Evolutionary conservation across 2,797 vertebrate species (phyloP), one percentile per base, ranked within the genome.

Genomic region (Chrysocyon brachyurus): DNA sequence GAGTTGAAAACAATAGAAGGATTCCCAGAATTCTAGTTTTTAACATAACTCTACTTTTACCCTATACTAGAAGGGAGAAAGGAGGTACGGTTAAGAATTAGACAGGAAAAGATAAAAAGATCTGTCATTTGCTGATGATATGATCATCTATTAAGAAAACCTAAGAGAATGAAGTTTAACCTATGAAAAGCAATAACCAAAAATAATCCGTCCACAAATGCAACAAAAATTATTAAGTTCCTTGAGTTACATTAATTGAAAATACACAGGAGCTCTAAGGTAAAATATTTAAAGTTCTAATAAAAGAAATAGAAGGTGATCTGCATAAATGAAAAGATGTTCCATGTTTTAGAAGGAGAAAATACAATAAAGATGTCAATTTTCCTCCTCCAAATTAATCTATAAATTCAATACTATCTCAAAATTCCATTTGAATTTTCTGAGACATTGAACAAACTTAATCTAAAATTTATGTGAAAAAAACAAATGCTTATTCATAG

Each of bases 381-480:
- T 90, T 90, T n/a, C 31, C 28, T 64, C 84, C 19, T 64, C 84
- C 19, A 87, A 85, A 85, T 70, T 89, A 86, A 95, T 28, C 56
- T 36, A 81, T 31, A 83, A 93, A 52, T 59, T 73, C n/a, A 92
- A 87, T 63, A 14, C 17, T 56, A 86, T 46, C 21, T 49, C 33
- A 46, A 87, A 95, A 72, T 68, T 73, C 54, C 26, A 85, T 49
- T 59, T 61, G 28, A 12, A 90, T 63, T 94, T 87, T 59, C 75
- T 96, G 63, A 92, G 36, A 77, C 15, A 61, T 26, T 68, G 46
- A 54, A 83, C 16, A 89, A 93, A 57, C 26, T 66, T 54, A 72
- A 93, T 54, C 56, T 73, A 89, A 95, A 81, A 89, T 93, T 61
- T 54, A 68, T 63, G 59, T 94, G 36, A 78, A 78, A 11, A 96